Evolutionary conservation across 2,113 vertebrate genomes (phyloP).

Genomic region (Anseranas semipalmata): DNA sequence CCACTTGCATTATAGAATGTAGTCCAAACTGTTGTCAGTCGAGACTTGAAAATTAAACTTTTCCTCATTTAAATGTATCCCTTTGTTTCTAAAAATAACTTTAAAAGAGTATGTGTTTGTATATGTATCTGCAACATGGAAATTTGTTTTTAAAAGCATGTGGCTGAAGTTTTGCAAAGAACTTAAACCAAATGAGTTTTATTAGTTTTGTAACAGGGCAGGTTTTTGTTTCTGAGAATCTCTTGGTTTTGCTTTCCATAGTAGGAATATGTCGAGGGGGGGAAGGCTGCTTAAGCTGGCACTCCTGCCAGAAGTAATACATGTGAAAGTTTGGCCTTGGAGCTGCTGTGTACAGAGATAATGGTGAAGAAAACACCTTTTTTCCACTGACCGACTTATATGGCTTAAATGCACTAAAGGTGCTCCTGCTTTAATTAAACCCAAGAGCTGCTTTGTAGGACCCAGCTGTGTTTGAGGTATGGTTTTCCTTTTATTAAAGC

Average conservation of each 20-base stretch:
- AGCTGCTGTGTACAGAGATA: neutral
- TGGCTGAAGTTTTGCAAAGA: neutral
- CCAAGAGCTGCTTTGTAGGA: neutral
- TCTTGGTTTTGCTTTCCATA: neutral
- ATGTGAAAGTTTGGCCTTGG: neutral
- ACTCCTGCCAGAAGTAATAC: neutral
- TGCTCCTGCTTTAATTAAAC: neutral
- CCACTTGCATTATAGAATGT: neutral
- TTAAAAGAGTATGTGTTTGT: neutral
- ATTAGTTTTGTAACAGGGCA: neutral
- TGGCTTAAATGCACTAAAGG: neutral
- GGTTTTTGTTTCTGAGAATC: neutral
- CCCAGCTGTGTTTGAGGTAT: neutral
- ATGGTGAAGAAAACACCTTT: neutral
- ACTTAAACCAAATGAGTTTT: neutral
- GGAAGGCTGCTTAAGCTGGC: neutral
- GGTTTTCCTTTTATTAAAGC: neutral
- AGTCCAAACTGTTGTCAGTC: neutral
- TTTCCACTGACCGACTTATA: neutral
- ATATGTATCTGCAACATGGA: neutral
- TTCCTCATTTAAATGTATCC: neutral
- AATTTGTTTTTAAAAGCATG: neutral
- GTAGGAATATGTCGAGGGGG: neutral
- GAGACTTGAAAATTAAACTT: neutral
- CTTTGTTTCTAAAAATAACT: neutral